A percentile compares a stretch with the other conserved stretches of the same genome.
Evolutionary conservation across 2,888 invertebrate species (phyloP).

Genomic region (Ypsolopha sequella): DNA sequence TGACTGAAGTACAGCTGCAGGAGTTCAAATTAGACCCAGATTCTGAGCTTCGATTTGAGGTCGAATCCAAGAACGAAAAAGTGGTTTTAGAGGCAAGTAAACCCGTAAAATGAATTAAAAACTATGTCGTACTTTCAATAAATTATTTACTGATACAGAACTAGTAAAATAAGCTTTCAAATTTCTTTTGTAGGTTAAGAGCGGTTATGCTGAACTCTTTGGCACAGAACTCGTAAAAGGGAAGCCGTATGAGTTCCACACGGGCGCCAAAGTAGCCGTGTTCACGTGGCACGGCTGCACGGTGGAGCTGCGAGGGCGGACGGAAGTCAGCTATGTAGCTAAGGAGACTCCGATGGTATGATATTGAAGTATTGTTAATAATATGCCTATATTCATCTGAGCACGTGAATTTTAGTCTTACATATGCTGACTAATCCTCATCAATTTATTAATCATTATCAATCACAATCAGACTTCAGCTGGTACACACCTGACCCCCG

Average conservation of each 20-base stretch:
- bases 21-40: constrained; percentile 90
- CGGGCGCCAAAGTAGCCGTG: constrained; percentile 94
- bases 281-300: constrained; percentile 97
- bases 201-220: constrained; percentile 95
- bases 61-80: constrained; percentile 88
- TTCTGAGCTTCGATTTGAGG: constrained; percentile 94
- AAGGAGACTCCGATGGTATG: constrained; percentile 95
- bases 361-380: neutral
- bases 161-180: too few species aligned
- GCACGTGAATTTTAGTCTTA: too few species aligned
- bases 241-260: constrained; percentile 89
- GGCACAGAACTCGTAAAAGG: constrained; percentile 96
- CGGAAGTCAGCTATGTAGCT: constrained; percentile 94
- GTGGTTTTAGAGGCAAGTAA: constrained; percentile 78
- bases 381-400: too few species aligned
- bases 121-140: neutral
- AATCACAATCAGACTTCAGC: too few species aligned
- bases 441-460: too few species aligned
- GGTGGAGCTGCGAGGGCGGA: constrained; percentile 86
- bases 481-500: too few species aligned
- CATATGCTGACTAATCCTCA: too few species aligned
- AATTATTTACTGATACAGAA: too few species aligned
- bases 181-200: constrained; percentile 75
- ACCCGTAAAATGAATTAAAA: neutral
- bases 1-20: constrained; percentile 64